Evolutionary conservation across 2,797 vertebrate genomes (phyloP).

Genomic region (Ibycter americanus): DNA sequence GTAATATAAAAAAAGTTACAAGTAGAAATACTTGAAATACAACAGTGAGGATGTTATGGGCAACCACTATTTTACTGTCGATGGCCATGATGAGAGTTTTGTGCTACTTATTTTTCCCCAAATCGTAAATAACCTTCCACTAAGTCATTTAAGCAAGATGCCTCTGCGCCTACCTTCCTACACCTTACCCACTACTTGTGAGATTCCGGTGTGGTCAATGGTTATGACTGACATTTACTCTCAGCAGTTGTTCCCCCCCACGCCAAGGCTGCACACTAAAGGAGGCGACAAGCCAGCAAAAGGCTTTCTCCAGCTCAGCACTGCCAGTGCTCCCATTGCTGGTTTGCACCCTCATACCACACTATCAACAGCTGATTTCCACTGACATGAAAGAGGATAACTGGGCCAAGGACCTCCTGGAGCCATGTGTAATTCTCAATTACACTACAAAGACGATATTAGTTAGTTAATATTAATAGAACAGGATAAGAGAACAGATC

Average conservation of each 20-base stretch:
- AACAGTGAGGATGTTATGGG: neutral
- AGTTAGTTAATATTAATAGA: neutral
- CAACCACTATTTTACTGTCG: neutral
- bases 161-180: neutral
- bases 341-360: neutral
- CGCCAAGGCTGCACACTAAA: neutral
- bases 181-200: neutral
- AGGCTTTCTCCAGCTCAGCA: neutral
- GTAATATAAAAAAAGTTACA: neutral
- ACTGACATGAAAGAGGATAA: neutral
- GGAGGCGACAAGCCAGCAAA: neutral
- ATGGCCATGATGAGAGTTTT: neutral
- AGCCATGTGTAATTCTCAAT: neutral
- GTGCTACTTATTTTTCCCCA: neutral
- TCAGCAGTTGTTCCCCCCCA: neutral
- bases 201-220: neutral
- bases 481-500: neutral
- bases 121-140: neutral
- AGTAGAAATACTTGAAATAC: neutral
- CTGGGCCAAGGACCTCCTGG: neutral
- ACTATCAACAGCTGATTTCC: neutral
- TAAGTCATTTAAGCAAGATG: neutral
- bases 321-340: neutral
- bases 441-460: neutral
- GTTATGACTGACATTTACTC: neutral